Conservation (phyloP, 2,888 invertebrate species). For the Vandiemenella viatica region DNA sequence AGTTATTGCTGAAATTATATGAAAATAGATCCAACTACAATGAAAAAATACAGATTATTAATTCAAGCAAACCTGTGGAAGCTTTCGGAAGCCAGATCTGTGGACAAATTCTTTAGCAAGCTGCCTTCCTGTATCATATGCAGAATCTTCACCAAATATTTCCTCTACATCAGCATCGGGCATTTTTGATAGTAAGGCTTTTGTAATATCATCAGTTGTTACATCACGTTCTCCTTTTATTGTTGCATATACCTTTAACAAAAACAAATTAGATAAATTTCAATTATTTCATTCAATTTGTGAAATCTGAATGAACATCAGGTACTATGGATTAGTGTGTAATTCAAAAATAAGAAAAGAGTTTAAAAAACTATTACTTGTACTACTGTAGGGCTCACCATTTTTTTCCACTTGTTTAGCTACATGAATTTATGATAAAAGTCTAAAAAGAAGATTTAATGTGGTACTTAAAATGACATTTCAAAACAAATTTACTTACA, state of each 20-base stretch:
- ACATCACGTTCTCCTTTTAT: conserved; percentile 36
- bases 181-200: conserved; percentile 46
- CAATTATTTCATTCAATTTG: not conserved
- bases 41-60: not conserved
- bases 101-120: conserved; percentile 64
- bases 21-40: not conserved
- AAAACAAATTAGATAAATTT: conserved; percentile 2
- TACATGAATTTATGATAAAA: not conserved
- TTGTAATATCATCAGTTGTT: conserved; percentile 51
- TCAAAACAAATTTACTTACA: conserved; percentile 33
- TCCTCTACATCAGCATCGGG: conserved; percentile 49
- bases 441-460: not conserved
- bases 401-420: no score
- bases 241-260: conserved; percentile 36
- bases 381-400: no score
- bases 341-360: no score
- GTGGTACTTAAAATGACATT: not conserved
- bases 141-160: conserved; percentile 74
- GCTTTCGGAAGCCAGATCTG: conserved; percentile 53
- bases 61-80: conserved; percentile 41
- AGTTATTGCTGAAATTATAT: no score
- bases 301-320: no score
- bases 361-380: no score
- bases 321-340: no score
- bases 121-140: conserved; percentile 78